Evolutionary conservation across 2,888 invertebrate species (phyloP), one percentile per base, ranked within the genome.

Genomic region (Silvanus unidentatus): DNA sequence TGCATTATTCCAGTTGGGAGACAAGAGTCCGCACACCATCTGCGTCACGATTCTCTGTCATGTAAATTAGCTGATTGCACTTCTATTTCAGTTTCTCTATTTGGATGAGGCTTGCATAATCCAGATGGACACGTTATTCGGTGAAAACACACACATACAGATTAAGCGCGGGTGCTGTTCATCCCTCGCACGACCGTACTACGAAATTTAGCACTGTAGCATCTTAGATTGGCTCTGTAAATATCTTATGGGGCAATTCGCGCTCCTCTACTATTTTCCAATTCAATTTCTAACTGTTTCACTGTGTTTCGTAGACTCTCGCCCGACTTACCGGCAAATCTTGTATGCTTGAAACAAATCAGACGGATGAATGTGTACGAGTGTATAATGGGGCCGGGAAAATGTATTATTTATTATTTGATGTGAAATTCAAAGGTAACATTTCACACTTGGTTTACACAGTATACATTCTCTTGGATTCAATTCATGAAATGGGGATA

Each of bases 201-300:
- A 22, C 22, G 22, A 22, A 5, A 22, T 22, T 5, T 22, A 22
- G 22, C 3, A 22, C 4, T 5, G 8, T 8, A 22, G 22, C 3
- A 8, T n/a, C n/a, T 32, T 52, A 62, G 60, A 65, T 64, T 65
- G 62, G 57, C 53, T 58, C 59, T 63, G 60, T 68, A 64, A 68
- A 68, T 68, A 66, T 66, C 61, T 65, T 64, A 68, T 68, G 63
- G 62, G 58, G 37, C 65, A 65, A 66, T 66, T 66, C 66, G 61
- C 64, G 54, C 55, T 55, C 59, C 47, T 53, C 57, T 49, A 54
- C 58, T 55, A 55, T 56, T 63, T 62, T 64, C 57, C 64, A 59
- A 66, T 66, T 66, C 66, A 63, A 66, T 66, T 65, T 57, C 32
- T 53, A 56, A 64, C 53, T 48, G 58, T 53, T 62, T 57, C 57